Conservation (phyloP, 2,113 vertebrate species). For the Phasianus colchicus region DNA sequence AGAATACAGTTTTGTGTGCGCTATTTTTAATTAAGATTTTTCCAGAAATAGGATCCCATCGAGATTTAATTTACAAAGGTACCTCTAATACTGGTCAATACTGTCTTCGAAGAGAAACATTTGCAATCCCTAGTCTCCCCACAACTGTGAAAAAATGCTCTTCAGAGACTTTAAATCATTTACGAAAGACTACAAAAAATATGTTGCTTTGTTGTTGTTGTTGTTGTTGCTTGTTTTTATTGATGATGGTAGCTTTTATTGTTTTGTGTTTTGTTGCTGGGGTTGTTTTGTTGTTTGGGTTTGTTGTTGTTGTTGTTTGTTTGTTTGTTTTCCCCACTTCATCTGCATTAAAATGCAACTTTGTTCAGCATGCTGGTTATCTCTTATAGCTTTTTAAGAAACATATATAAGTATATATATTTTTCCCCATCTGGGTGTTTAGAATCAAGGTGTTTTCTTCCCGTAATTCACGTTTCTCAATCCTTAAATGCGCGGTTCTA, state of each 20-base stretch:
- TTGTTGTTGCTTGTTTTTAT: too few species aligned
- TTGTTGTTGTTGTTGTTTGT: neutral
- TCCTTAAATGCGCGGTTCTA: neutral
- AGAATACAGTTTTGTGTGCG: neutral
- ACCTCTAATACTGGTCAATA: slow-evolving; percentile 20
- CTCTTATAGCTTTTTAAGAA: neutral
- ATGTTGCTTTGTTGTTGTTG: neutral
- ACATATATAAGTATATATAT: too few species aligned
- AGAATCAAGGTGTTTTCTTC: neutral
- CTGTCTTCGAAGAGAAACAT: neutral
- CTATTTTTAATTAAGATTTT: slow-evolving; percentile 60
- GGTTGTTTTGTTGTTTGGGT: neutral
- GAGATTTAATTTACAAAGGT: slow-evolving; percentile 29
- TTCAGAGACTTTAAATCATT: neutral
- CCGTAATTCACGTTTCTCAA: neutral
- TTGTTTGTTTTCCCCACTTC: neutral
- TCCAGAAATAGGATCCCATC: slow-evolving; percentile 35
- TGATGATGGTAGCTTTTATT: neutral
- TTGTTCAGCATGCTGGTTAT: neutral
- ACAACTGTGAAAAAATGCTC: neutral
- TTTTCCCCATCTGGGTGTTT: neutral
- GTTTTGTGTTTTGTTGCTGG: too few species aligned
- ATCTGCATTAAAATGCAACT: slow-evolving; percentile 15
- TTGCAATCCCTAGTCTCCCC: slow-evolving; percentile 9
- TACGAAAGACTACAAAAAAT: neutral